Evolutionary conservation across 2,888 invertebrate genomes (phyloP).

Genomic region (Chrysotoxum bicinctum): DNA sequence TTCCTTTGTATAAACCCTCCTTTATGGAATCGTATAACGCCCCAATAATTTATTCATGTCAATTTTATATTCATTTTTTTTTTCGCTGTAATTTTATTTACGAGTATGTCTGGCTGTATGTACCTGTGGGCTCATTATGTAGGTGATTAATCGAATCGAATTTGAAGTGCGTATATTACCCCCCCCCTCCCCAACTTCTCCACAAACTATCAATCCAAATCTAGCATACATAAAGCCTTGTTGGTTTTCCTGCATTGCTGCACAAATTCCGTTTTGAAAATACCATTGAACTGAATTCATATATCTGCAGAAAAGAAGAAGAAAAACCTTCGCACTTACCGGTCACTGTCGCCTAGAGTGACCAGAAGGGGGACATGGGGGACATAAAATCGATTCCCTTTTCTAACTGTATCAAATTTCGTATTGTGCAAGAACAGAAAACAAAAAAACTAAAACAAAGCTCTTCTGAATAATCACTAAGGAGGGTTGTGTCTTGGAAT

Average conservation of each 20-base stretch:
- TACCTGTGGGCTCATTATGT: constrained; percentile 39
- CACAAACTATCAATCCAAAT: not conserved
- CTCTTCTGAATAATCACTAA: not conserved
- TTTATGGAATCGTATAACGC: not conserved
- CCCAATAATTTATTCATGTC: constrained; percentile 42
- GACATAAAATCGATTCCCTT: constrained; percentile 43
- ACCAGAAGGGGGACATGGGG: not conserved
- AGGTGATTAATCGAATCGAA: constrained; percentile 42
- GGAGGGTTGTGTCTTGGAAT: constrained; percentile 23
- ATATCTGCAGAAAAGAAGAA: constrained; percentile 18
- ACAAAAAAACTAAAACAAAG: not conserved
- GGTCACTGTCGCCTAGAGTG: not conserved
- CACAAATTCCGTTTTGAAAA: constrained; percentile 24
- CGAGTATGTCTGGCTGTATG: not conserved
- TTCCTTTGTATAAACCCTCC: not conserved
- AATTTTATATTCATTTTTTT: constrained; percentile 30
- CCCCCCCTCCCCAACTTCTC: not conserved
- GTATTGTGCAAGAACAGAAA: not conserved
- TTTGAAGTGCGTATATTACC: not conserved
- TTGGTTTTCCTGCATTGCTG: constrained; percentile 52
- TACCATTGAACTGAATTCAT: constrained; percentile 28
- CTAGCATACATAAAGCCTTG: not conserved
- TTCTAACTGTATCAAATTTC: constrained; percentile 52
- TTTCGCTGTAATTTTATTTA: not conserved
- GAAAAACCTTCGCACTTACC: constrained; percentile 11